Evolutionary conservation across 2,113 vertebrate genomes (phyloP).

Genomic region (Bungarus multicinctus): DNA sequence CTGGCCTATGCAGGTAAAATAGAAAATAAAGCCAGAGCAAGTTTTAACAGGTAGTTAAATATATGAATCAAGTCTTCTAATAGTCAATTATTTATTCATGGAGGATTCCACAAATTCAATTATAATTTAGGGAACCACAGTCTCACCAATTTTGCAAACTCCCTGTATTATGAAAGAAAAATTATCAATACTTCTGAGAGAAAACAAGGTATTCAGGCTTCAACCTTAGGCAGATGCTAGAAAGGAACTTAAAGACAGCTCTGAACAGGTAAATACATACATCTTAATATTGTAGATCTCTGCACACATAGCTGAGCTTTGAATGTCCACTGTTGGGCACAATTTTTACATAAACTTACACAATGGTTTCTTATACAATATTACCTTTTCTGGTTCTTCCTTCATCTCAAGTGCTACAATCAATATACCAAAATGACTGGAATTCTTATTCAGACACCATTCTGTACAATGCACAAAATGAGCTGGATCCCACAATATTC

Average conservation of each 20-base stretch:
- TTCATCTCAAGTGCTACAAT: too few relatives aligned
- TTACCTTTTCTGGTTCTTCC: background rate
- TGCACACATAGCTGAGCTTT: background rate
- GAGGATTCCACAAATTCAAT: background rate
- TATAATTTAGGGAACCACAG: background rate
- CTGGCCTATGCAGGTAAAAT: background rate
- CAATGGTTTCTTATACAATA: background rate
- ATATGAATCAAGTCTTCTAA: background rate
- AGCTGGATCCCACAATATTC: background rate
- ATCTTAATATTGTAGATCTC: background rate
- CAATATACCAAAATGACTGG: background rate
- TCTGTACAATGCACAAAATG: background rate
- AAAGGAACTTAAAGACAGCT: background rate
- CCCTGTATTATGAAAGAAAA: background rate
- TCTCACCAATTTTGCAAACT: background rate
- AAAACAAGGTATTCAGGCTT: background rate
- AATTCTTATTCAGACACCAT: background rate
- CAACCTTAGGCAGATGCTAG: background rate
- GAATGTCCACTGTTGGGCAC: background rate
- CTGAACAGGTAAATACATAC: background rate
- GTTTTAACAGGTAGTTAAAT: background rate
- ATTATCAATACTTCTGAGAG: background rate
- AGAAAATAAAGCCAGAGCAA: background rate
- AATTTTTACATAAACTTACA: background rate
- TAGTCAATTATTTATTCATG: background rate